Evolutionary conservation across 2,888 invertebrate species (phyloP), one percentile per base, ranked within the genome.

Genomic region (Allacma fusca): DNA sequence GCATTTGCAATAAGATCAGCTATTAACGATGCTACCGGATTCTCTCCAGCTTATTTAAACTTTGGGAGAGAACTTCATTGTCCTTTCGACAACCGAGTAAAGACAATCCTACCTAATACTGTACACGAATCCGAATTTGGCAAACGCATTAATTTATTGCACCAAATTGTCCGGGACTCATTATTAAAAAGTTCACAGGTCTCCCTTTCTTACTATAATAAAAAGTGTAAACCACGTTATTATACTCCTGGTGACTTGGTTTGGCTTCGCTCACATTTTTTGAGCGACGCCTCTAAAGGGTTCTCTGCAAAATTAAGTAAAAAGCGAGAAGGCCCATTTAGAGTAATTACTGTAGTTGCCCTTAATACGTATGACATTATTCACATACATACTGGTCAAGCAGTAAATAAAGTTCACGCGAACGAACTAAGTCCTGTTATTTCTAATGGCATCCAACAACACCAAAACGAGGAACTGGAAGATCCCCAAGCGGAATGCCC

Each of bases 301-400:
- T 29, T 72, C 2, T 29, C 43, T 43, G 72, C 77, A 1, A 72
- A 13, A 78, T 78, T n/a, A n/a, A n/a, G n/a, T n/a, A n/a, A n/a
- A n/a, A n/a, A n/a, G n/a, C n/a, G n/a, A n/a, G n/a, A n/a, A n/a
- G 82, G 81, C 0, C 82, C 81, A 1, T 82, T 50, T 23, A 12
- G 12, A 21, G 69, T 82, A 2, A 67, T 40, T 9, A 13, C 5
- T 9, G 40, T 40, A 9, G 40, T 40, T 40, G 40, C 40, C 13
- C 13, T 40, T 40, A 40, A 40, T 13, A 13, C 13, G 40, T 40
- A 40, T n/a, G n/a, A n/a, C n/a, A n/a, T n/a, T n/a, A n/a, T n/a
- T n/a, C n/a, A n/a, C n/a, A n/a, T n/a, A n/a, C n/a, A n/a, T n/a
- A n/a, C n/a, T n/a, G n/a, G n/a, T n/a, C n/a, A n/a, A n/a, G n/a